Percentiles rank a stretch among this genome's conserved stretches.
phyloP scores from a whole-genome alignment of 2,888 invertebrate genomes.

The Herminia tarsipennalis region DNA sequence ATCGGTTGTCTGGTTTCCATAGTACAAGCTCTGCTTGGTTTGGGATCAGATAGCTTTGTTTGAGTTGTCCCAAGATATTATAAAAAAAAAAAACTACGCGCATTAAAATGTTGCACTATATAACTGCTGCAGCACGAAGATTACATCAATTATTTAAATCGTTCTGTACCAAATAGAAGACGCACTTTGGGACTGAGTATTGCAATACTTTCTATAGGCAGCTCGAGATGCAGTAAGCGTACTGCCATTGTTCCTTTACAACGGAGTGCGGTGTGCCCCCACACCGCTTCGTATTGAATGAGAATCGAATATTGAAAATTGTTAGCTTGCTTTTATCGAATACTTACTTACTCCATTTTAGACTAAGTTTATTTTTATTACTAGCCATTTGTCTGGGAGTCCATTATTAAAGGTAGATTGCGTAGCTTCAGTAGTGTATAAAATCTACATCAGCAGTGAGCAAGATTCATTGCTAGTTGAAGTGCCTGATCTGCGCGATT shows the following conservation, averaged over 20 bases:
- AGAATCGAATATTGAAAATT: slow-evolving; percentile 32
- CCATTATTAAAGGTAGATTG: too few relatives aligned
- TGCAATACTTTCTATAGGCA: slow-evolving; percentile 20
- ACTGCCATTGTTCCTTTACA: slow-evolving; percentile 30
- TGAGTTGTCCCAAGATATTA: too few relatives aligned
- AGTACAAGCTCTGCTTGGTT: too few relatives aligned
- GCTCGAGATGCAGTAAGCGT: slow-evolving; percentile 14
- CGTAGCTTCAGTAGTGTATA: too few relatives aligned
- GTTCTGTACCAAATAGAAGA: slow-evolving; percentile 16
- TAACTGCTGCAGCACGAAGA: not conserved
- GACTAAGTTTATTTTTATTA: not conserved
- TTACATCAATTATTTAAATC: slow-evolving; percentile 19
- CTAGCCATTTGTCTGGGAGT: slow-evolving; percentile 7
- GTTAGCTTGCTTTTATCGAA: slow-evolving; percentile 26
- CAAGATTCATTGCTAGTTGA: too few relatives aligned
- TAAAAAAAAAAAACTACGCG: too few relatives aligned
- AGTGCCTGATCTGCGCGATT: too few relatives aligned
- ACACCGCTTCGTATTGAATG: slow-evolving; percentile 16
- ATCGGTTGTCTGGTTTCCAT: too few relatives aligned
- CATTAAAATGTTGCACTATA: too few relatives aligned
- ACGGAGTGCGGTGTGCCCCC: slow-evolving; percentile 6
- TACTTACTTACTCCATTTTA: slow-evolving; percentile 4
- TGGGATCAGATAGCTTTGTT: too few relatives aligned
- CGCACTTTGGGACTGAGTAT: slow-evolving; percentile 15
- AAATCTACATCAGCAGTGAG: too few relatives aligned